Conservation (phyloP, 37 sponge, comb jelly and placozoan species). For the Beroe ovata region DNA sequence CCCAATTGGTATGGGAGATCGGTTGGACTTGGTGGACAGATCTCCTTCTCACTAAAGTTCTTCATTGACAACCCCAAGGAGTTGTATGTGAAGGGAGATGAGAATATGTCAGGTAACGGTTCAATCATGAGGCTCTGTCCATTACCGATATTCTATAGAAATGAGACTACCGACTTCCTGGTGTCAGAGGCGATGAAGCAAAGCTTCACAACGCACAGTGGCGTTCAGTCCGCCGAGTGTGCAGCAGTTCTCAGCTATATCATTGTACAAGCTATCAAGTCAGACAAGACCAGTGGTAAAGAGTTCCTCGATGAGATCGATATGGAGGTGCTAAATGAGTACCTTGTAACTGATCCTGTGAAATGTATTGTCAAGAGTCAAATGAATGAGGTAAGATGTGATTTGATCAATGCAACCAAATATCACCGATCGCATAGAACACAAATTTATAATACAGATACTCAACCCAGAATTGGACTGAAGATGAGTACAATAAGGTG, state of each 20-base stretch:
- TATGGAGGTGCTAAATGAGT: background rate
- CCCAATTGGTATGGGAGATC: slow-evolving; percentile 24
- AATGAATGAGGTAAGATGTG: slow-evolving; percentile 6
- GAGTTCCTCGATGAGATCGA: slow-evolving; percentile 39
- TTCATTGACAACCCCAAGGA: slow-evolving; percentile 37
- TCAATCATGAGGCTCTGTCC: slow-evolving; percentile 61
- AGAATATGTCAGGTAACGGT: slow-evolving; percentile 52
- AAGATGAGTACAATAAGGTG: slow-evolving; percentile 47
- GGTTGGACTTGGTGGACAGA: slow-evolving; percentile 63
- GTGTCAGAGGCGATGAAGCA: slow-evolving; percentile 57
- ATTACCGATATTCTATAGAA: slow-evolving; percentile 51
- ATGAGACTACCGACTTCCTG: background rate
- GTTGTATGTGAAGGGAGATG: background rate
- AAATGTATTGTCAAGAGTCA: slow-evolving; percentile 18
- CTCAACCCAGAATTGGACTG: slow-evolving; percentile 27
- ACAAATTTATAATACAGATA: too few species aligned
- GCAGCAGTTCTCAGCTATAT: slow-evolving; percentile 41
- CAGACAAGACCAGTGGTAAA: background rate
- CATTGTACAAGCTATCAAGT: slow-evolving; percentile 29
- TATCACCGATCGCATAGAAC: too few species aligned
- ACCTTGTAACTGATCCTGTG: slow-evolving; percentile 31
- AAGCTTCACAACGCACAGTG: slow-evolving; percentile 65
- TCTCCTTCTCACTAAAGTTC: slow-evolving; percentile 8
- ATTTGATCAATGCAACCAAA: background rate
- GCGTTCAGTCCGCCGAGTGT: slow-evolving; percentile 46